Conservation (phyloP, 1,140 invertebrate species). For the Scaptomyza hsui region DNA sequence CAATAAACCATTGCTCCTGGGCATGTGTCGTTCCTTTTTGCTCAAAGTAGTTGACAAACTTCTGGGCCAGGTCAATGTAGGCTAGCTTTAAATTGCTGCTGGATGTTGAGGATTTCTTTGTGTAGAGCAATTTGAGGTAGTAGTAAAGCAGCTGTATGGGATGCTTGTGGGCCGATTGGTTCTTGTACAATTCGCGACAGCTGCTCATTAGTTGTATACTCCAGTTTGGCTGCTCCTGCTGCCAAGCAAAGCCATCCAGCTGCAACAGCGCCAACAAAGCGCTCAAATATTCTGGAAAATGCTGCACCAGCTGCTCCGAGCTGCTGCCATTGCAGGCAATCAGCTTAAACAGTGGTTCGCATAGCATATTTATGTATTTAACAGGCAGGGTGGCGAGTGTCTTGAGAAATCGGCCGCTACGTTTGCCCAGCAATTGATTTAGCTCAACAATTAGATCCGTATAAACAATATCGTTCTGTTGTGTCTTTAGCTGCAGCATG, state of each 20-base stretch:
- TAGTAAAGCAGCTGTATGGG: constrained; percentile 59
- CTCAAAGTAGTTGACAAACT: constrained; percentile 52
- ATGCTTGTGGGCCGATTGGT: neutral
- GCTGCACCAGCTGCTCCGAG: constrained; percentile 10
- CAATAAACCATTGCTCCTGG: constrained; percentile 55
- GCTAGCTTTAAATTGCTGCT: constrained; percentile 20
- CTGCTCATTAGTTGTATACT: constrained; percentile 48
- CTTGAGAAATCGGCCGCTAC: constrained; percentile 34
- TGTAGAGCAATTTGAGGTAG: constrained; percentile 53
- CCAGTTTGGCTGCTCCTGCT: neutral
- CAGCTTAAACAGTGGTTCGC: constrained; percentile 36
- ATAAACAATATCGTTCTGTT: constrained; percentile 5
- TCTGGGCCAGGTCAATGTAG: constrained; percentile 49
- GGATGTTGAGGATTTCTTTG: constrained; percentile 5
- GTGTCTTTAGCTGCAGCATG: constrained; percentile 28
- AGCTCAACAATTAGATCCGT: constrained; percentile 35
- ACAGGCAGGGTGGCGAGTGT: constrained; percentile 28
- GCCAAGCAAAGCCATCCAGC: constrained; percentile 35
- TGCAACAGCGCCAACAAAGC: constrained; percentile 35
- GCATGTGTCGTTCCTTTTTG: constrained; percentile 9
- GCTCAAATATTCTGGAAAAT: constrained; percentile 54
- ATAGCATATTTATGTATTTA: constrained; percentile 25
- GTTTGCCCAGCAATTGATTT: constrained; percentile 48
- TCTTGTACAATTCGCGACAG: constrained; percentile 45
- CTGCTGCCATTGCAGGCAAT: neutral